A percentile compares a stretch with the other conserved stretches of the same genome.
Conservation (phyloP, 1,140 invertebrate genomes). For the Glomeris maerens region DNA sequence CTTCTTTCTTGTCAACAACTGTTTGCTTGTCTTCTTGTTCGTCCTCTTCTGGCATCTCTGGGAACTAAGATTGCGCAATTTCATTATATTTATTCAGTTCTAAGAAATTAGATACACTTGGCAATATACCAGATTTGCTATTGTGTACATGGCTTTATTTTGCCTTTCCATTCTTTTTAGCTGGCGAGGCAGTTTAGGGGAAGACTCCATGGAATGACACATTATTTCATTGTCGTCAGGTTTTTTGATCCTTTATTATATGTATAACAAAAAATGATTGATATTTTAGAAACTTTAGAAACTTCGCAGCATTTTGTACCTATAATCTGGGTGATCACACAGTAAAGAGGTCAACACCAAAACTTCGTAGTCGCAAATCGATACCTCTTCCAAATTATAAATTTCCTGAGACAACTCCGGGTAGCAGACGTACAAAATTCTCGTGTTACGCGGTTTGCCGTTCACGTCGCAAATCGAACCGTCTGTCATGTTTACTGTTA, state of each 20-base stretch:
- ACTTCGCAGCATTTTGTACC: constrained; percentile 29
- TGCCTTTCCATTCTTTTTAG: constrained; percentile 55
- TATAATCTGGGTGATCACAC: constrained; percentile 78
- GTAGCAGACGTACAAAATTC: constrained; percentile 71
- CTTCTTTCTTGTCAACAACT: too few species aligned
- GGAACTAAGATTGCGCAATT: too few species aligned
- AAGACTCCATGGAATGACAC: constrained; percentile 53
- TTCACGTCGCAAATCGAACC: constrained; percentile 86
- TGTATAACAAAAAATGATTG: constrained; percentile 4
- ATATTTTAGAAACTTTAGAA: constrained; percentile 2
- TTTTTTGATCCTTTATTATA: constrained; percentile 46
- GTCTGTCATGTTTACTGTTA: constrained; percentile 35
- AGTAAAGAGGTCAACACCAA: constrained; percentile 68
- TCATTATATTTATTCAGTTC: too few species aligned
- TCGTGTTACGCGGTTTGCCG: constrained; percentile 58
- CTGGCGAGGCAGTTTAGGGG: constrained; percentile 56
- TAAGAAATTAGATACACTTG: too few species aligned
- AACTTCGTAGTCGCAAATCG: constrained; percentile 87
- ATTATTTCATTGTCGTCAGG: constrained; percentile 63
- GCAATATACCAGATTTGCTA: too few species aligned
- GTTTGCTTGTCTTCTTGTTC: too few species aligned
- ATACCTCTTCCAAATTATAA: constrained; percentile 80
- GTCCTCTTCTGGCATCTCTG: too few species aligned
- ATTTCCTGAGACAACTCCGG: constrained; percentile 57
- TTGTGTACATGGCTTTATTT: too few species aligned